Evolutionary conservation across 92 coral and sea anemone genomes (phyloP), one percentile per base, ranked within the genome.

Genomic region (Epizoanthus illoricatus): DNA sequence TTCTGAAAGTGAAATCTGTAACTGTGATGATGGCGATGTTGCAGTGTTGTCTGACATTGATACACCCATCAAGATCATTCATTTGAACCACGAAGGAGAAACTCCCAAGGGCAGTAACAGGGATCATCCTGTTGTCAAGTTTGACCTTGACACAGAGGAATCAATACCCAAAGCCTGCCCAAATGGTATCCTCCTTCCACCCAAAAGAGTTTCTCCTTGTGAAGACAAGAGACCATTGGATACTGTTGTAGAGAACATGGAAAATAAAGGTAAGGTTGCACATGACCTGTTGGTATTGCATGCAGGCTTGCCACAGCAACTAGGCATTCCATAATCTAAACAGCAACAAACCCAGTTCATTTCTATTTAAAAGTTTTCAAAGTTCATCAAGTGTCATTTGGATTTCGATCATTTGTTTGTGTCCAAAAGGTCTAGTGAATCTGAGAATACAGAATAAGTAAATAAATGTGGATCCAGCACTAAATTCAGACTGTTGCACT

Each of bases 21-120:
- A 69, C 70, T 69, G 61, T 18, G 81, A 66, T 40, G 84, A 75
- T 69, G 64, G 24, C 11, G 86, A 76, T 63, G 19, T 79, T 69
- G 87, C 80, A 49, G 57, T 83, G 16, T 19, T 78, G 60, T 78
- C 82, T 36, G 82, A 78, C 52, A 78, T 78, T 4, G 72, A 78
- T 59, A 63, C 82, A 41, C 71, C 82, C n/a, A 18, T 21, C 61
- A 19, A 20, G 49, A 21, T 18, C 24, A 28, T 21, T 20, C 33
- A 19, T 15, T 13, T 20, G 12, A 4, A 63, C 39, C 9, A 7
- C 5, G 61, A 63, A 8, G 82, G 15, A 9, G 69, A 78, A 42
- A 43, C 76, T 20, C 54, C 42, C 5, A 52, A 64, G 28, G 16
- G 71, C 9, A 43, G n/a, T 10, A 41, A 40, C 21, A 4, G 28